A percentile compares a stretch with the other conserved stretches of the same genome.
Evolutionary conservation across 1,140 invertebrate genomes (phyloP).

Genomic region (Anadara kagoshimensis): DNA sequence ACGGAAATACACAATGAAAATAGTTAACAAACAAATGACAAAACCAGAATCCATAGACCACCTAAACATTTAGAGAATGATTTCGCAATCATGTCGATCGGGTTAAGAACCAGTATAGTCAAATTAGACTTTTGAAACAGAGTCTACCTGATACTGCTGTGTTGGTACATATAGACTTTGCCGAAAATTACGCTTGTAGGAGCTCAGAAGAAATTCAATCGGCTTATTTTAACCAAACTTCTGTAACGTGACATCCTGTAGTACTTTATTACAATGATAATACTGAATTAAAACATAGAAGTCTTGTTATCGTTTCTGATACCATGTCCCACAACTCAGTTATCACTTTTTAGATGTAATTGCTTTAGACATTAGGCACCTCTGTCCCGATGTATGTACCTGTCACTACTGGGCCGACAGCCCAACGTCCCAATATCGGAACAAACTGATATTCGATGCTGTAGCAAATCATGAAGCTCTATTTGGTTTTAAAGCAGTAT

Average conservation of each 20-base stretch:
- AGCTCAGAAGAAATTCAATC: constrained; percentile 35
- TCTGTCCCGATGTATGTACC: not conserved
- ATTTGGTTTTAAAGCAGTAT: constrained; percentile 12
- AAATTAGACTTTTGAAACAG: constrained; percentile 29
- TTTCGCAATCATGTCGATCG: not conserved
- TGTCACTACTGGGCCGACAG: constrained; percentile 46
- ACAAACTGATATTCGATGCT: constrained; percentile 38
- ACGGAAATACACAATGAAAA: no score
- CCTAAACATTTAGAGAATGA: no score
- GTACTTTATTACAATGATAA: constrained; percentile 21
- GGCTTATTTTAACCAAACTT: constrained; percentile 30
- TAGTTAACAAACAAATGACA: no score
- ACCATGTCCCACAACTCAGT: constrained; percentile 21
- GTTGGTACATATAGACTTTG: constrained; percentile 48
- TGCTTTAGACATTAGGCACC: constrained; percentile 14
- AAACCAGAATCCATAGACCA: no score
- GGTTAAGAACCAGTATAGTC: constrained; percentile 37
- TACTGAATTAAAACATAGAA: constrained; percentile 14
- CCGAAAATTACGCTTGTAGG: constrained; percentile 34
- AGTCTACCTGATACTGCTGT: constrained; percentile 13
- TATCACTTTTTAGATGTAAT: constrained; percentile 30
- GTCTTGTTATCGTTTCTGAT: constrained; percentile 36
- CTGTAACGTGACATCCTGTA: constrained; percentile 37
- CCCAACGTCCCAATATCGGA: constrained; percentile 43
- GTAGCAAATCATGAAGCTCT: constrained; percentile 21